Conservation (phyloP, 2,113 vertebrate species). For the Drymodes brunneopygia region DNA sequence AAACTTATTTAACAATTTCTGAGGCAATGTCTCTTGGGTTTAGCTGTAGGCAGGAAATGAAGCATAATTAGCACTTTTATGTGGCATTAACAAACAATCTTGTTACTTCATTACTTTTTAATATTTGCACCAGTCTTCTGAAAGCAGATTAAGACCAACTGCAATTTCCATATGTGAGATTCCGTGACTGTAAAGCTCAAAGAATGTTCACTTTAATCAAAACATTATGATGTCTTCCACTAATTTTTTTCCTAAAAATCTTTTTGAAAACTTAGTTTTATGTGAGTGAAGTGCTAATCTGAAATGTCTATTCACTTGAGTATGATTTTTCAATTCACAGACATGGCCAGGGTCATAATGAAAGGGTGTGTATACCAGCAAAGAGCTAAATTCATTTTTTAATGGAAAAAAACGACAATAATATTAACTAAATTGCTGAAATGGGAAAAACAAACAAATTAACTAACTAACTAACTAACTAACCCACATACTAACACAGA, state of each 20-base stretch:
- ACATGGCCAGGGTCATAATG: not conserved
- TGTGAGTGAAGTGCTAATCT: not conserved
- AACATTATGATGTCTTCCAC: conserved; percentile 40
- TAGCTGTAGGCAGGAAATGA: conserved; percentile 67
- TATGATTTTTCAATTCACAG: not conserved
- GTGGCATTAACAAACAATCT: conserved; percentile 76
- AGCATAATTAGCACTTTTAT: conserved; percentile 75
- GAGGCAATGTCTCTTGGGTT: conserved; percentile 58
- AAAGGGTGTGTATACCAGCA: not conserved
- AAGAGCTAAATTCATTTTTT: not conserved
- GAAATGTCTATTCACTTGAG: not conserved
- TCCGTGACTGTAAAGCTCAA: conserved; percentile 59
- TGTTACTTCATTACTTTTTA: conserved; percentile 78
- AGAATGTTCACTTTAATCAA: conserved; percentile 67
- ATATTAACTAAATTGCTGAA: not conserved
- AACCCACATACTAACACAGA: not conserved
- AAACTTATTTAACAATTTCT: conserved; percentile 70
- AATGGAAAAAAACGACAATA: not conserved
- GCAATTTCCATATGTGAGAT: conserved; percentile 70
- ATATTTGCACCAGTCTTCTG: conserved; percentile 71
- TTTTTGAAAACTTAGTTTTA: conserved; percentile 34
- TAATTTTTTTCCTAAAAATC: not conserved
- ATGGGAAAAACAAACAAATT: not conserved
- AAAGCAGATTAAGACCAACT: conserved; percentile 70
- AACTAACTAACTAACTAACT: too few species aligned